Conservation (phyloP, 1,140 invertebrate genomes). For the Magallana angulata region DNA sequence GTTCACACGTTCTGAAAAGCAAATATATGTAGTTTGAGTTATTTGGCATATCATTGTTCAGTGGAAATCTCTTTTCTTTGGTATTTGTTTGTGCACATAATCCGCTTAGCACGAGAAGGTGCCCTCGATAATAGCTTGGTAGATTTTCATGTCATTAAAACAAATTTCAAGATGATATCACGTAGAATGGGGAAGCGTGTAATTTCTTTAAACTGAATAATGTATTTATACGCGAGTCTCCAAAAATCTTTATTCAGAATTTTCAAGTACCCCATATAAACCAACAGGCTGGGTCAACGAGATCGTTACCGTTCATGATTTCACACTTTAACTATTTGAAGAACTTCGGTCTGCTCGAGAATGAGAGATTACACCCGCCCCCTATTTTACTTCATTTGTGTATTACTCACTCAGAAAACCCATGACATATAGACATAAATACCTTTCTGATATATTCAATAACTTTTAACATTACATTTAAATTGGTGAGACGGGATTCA, state of each 20-base stretch:
- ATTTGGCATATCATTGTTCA: neutral
- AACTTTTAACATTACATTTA: too few species aligned
- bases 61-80: neutral
- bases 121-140: neutral
- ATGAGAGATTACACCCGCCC: neutral
- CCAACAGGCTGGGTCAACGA: conserved; percentile 8
- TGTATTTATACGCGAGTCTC: neutral
- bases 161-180: conserved; percentile 16
- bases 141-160: conserved; percentile 18
- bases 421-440: neutral
- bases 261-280: conserved; percentile 30
- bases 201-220: neutral
- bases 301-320: neutral
- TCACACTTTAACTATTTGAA: conserved; percentile 23
- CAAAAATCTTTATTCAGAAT: conserved; percentile 4
- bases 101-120: conserved; percentile 5
- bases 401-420: conserved; percentile 1
- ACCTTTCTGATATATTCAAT: too few species aligned
- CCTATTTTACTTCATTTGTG: conserved; percentile 6
- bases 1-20: neutral
- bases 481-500: too few species aligned
- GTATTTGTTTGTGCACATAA: neutral
- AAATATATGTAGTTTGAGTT: conserved; percentile 17
- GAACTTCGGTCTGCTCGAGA: neutral
- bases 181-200: neutral